phyloP scores from a whole-genome alignment of 2,797 vertebrate genomes.

The Pipistrellus pipistrellus region DNA sequence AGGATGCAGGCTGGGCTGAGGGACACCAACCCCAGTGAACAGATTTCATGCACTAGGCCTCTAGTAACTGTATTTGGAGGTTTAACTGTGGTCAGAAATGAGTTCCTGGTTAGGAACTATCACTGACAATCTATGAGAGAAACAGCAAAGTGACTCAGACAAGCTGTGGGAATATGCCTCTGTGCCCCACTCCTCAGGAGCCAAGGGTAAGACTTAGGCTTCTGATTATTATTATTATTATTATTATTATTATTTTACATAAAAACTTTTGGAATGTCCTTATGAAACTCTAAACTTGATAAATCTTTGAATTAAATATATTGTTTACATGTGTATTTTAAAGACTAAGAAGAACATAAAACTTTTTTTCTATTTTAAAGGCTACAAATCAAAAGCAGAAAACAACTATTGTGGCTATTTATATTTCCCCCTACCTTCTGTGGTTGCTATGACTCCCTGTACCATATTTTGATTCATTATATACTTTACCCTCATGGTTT shows the following conservation, averaged over 20 bases:
- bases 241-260: background rate
- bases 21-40: no score
- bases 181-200: background rate
- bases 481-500: background rate
- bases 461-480: background rate
- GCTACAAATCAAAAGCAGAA: background rate
- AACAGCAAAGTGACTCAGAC: background rate
- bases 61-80: background rate
- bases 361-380: background rate
- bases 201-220: no score
- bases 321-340: background rate
- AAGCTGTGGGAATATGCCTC: background rate
- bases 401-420: background rate
- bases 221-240: background rate
- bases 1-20: no score
- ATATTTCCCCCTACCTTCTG: background rate
- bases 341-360: background rate
- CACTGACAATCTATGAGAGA: background rate
- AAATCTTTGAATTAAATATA: background rate
- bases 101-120: background rate
- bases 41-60: no score
- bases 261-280: background rate
- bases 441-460: background rate
- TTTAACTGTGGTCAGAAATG: background rate
- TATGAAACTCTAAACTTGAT: background rate